Evolutionary conservation across 2,797 vertebrate species (phyloP), one percentile per base, ranked within the genome.

Genomic region (Crax fasciolata): DNA sequence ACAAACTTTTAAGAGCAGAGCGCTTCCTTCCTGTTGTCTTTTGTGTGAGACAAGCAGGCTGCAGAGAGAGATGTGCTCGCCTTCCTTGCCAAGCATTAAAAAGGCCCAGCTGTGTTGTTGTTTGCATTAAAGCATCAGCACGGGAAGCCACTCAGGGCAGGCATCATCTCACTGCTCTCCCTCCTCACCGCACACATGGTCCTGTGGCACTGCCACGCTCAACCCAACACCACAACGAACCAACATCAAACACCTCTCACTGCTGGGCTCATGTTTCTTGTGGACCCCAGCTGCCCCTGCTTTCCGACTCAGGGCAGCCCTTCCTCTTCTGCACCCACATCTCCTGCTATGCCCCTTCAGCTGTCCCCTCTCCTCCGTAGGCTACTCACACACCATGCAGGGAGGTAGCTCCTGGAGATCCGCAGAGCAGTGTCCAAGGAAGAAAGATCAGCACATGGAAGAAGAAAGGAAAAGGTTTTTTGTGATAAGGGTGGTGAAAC

Each of bases 1-100:
- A 88, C 83, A 87, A 84, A 94, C 59, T 74, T 95, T 91, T 93
- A 82, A 94, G 65, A 94, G 80, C 74, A 87, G 44, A 96, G 80
- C 16, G 16, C 74, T 91, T 92, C 92, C 91, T 94, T 95, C 91
- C 94, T 84, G 57, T 77, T 89, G 57, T 93, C 81, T 90, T 89
- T 38, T 0, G 0, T 0, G 0, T 67, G 77, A 82, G 80, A 46
- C 87, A 92, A 82, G 77, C 77, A 90, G 55, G 43, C 72, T 79
- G 65, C 58, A 83, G 85, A 43, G 32, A 66, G 72, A 86, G 61
- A 93, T 43, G 61, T 27, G 44, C 57, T 68, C 19, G 14, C 23
- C 57, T 77, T 79, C 58, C 49, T 90, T 49, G 62, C 9, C 1
- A 2, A 77, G 54, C 32, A 39, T 5, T 80, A 35, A 41, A 84